A percentile compares a stretch with the other conserved stretches of the same genome.
These are phyloP conservation scores for Pocillopora grandis DNA, from an alignment of 92 coral and sea anemone genomes.

Conservation along the genomic window DNA sequence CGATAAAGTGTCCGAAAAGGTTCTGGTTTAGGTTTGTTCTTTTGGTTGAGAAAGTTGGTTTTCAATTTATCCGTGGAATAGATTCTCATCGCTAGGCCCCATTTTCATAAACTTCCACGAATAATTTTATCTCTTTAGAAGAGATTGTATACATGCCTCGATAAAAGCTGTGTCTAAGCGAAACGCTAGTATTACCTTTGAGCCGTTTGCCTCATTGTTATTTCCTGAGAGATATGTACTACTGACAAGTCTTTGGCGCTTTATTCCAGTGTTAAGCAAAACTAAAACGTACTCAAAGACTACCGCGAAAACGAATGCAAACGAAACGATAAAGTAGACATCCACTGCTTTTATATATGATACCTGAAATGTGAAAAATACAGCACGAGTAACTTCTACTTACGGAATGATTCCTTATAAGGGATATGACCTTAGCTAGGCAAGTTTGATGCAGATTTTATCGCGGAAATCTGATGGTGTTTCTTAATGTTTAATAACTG, in stretches of 20 bases:
- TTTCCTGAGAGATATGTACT: neutral
- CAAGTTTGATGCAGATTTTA: neutral
- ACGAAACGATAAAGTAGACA: conserved; percentile 67
- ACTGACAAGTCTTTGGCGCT: conserved; percentile 4
- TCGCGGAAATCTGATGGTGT: too few relatives aligned
- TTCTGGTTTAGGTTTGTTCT: too few relatives aligned
- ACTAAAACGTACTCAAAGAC: conserved; percentile 61
- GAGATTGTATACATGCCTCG: neutral
- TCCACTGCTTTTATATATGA: conserved; percentile 78
- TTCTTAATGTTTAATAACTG: too few relatives aligned
- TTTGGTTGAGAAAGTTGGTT: too few relatives aligned
- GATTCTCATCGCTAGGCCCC: too few relatives aligned
- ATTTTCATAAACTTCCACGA: too few relatives aligned
- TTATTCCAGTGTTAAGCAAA: conserved; percentile 48
- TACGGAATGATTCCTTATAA: neutral
- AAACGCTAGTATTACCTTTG: neutral
- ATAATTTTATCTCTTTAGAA: too few relatives aligned
- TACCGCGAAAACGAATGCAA: conserved; percentile 63
- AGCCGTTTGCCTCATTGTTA: neutral
- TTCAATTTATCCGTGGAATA: too few relatives aligned
- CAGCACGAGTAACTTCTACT: neutral
- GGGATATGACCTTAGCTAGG: neutral
- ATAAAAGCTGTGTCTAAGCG: neutral
- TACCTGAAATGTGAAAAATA: conserved; percentile 38
- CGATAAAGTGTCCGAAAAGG: too few relatives aligned